A percentile compares a stretch with the other conserved stretches of the same genome.
phyloP scores from a whole-genome alignment of 2,888 invertebrate genomes.

The Arge pagana region DNA sequence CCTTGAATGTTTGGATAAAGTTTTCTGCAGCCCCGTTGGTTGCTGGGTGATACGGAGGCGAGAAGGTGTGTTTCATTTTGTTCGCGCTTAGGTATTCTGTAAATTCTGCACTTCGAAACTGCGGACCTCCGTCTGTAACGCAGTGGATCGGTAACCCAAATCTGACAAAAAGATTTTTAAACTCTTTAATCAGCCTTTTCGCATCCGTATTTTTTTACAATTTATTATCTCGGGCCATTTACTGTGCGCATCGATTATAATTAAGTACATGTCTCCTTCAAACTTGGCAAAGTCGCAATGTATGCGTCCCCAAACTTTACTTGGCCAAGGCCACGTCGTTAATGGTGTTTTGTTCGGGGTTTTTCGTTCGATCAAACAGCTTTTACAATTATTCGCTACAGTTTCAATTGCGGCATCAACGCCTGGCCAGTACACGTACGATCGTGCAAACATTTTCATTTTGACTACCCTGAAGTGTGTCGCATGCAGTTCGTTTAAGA shows the following conservation, averaged over 20 bases:
- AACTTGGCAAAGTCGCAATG: constrained; percentile 35
- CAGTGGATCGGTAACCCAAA: constrained; percentile 18
- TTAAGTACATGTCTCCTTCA: constrained; percentile 31
- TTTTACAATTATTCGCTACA: constrained; percentile 19
- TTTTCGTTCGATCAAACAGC: constrained; percentile 27
- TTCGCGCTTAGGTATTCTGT: constrained; percentile 20
- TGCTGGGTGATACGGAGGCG: constrained; percentile 27
- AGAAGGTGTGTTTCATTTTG: constrained; percentile 19
- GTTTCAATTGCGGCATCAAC: constrained; percentile 28
- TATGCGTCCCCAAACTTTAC: constrained; percentile 29
- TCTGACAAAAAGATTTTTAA: constrained; percentile 24
- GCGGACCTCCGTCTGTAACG: constrained; percentile 17
- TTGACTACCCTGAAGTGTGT: constrained; percentile 32
- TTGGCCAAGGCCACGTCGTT: constrained; percentile 26
- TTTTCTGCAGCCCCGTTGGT: constrained; percentile 28
- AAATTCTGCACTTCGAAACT: constrained; percentile 11
- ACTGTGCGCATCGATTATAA: constrained; percentile 35
- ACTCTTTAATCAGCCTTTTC: constrained; percentile 24
- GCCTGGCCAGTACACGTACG: constrained; percentile 31
- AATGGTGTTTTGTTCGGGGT: constrained; percentile 27
- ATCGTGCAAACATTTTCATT: constrained; percentile 32
- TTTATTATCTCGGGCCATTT: constrained; percentile 36
- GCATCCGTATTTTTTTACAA: constrained; percentile 26
- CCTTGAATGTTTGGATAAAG: constrained; percentile 25
- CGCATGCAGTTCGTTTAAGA: constrained; percentile 23